Evolutionary conservation across 2,888 invertebrate genomes (phyloP).

Genomic region (Zonitis immaculata): DNA sequence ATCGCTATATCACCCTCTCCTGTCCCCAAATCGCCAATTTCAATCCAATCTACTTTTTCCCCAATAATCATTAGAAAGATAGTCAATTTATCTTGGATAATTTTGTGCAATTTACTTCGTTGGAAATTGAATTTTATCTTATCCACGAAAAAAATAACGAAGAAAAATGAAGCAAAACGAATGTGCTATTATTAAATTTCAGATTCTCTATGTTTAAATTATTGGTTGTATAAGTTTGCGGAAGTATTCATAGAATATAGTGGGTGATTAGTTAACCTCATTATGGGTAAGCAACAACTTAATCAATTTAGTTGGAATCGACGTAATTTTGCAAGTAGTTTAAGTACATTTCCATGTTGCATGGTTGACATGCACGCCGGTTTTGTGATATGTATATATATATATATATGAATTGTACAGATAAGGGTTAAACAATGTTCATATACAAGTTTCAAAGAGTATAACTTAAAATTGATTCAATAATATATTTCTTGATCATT

Average conservation of each 20-base stretch:
- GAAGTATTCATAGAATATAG: no score
- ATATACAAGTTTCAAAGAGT: not conserved
- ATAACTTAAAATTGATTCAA: no score
- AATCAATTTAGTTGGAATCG: conserved; percentile 25
- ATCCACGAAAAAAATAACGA: not conserved
- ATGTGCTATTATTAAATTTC: no score
- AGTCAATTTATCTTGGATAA: not conserved
- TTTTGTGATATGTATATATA: not conserved
- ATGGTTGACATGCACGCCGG: conserved; percentile 4
- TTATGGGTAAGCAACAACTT: conserved; percentile 20
- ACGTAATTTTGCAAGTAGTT: conserved; percentile 28
- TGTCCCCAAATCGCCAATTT: not conserved
- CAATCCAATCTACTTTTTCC: not conserved
- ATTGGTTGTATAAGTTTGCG: no score
- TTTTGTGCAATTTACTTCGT: not conserved
- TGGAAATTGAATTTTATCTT: not conserved
- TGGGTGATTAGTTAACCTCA: not conserved
- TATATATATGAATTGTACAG: no score
- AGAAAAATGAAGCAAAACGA: no score
- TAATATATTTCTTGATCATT: no score
- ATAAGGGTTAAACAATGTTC: not conserved
- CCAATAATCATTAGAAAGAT: not conserved
- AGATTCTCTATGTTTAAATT: no score
- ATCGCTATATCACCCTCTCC: not conserved
- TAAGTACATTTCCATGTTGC: conserved; percentile 32